Evolutionary conservation across 2,113 vertebrate species (phyloP).

Genomic region (Oenanthe oenanthe): DNA sequence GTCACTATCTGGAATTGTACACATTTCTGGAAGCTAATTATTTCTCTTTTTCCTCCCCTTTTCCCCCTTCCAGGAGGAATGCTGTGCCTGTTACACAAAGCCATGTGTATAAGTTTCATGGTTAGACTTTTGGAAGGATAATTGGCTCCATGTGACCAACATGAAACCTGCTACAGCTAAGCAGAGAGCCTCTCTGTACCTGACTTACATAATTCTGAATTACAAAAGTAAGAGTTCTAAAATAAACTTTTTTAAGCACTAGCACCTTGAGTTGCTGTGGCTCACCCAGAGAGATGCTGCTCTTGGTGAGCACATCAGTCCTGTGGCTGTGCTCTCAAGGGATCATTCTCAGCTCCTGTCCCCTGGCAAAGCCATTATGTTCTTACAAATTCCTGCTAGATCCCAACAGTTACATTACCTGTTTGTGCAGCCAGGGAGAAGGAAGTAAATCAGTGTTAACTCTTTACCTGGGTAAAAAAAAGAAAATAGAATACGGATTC

Average conservation of each 20-base stretch:
- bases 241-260: not conserved
- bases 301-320: not conserved
- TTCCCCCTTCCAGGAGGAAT: not conserved
- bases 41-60: not conserved
- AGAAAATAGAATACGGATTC: not conserved
- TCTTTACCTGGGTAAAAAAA: not conserved
- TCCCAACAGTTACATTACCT: not conserved
- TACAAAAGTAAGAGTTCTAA: not conserved
- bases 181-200: not conserved
- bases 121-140: not conserved
- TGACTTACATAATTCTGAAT: not conserved
- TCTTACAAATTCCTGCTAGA: not conserved
- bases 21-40: slow-evolving; percentile 42
- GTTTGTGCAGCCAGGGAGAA: not conserved
- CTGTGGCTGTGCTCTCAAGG: not conserved
- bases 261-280: not conserved
- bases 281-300: not conserved
- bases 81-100: slow-evolving; percentile 15
- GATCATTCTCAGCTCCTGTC: not conserved
- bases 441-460: not conserved
- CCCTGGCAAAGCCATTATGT: not conserved
- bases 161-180: not conserved
- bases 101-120: not conserved
- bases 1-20: slow-evolving; percentile 33
- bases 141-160: slow-evolving; percentile 27